A percentile compares a stretch with the other conserved stretches of the same genome.
phyloP scores from a whole-genome alignment of 2,888 invertebrate genomes.

The Drosophila mettleri region DNA sequence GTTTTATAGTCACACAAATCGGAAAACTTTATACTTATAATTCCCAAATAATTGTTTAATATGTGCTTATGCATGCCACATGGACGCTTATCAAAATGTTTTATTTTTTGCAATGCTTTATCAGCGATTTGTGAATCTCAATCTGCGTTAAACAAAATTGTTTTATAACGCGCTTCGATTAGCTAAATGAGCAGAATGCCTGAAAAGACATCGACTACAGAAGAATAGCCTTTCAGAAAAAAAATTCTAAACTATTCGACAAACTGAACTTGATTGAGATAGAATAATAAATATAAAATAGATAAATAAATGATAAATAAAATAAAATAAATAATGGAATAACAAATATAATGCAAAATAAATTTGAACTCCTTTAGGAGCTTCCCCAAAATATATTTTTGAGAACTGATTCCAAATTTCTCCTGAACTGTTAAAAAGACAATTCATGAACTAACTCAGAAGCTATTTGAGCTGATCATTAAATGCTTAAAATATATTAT shows the following conservation, averaged over 20 bases:
- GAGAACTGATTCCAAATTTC: background rate
- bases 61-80: conserved; percentile 28
- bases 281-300: background rate
- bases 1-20: conserved; percentile 35
- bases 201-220: background rate
- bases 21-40: conserved; percentile 47
- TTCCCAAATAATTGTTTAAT: conserved; percentile 69
- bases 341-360: no score
- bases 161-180: conserved; percentile 31
- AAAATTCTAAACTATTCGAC: background rate
- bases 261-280: background rate
- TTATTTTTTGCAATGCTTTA: conserved; percentile 23
- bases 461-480: no score
- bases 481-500: no score
- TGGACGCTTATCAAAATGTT: conserved; percentile 38
- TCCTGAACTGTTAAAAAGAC: no score
- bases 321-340: no score
- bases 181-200: background rate
- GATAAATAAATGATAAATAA: no score
- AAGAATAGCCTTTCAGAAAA: background rate
- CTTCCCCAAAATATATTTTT: no score
- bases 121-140: conserved; percentile 44
- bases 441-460: no score
- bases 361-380: no score
- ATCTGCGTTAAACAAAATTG: conserved; percentile 31